Evolutionary conservation across 1,140 invertebrate species (phyloP).

Genomic region (Meteorus sp.): DNA sequence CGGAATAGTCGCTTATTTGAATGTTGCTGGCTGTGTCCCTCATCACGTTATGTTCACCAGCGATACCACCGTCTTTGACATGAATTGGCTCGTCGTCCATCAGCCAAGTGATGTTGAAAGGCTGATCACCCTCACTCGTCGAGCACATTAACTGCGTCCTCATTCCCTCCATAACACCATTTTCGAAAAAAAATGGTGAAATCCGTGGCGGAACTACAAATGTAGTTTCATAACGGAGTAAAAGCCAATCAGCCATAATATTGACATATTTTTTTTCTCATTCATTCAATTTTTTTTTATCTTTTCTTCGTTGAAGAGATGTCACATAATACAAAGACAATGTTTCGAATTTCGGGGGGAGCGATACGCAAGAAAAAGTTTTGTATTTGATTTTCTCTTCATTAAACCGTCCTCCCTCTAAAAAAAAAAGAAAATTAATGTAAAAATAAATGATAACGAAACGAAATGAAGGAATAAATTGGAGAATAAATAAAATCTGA

Average conservation of each 20-base stretch:
- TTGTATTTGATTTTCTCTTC: no score
- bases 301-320: no score
- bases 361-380: no score
- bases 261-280: no score
- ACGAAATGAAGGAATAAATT: no score
- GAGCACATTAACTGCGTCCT: conserved; percentile 68
- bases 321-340: no score
- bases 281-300: no score
- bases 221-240: conserved; percentile 35
- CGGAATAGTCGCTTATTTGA: conserved; percentile 59
- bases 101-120: conserved; percentile 65
- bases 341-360: no score
- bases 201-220: conserved; percentile 66
- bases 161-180: conserved; percentile 64
- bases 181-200: conserved; percentile 63
- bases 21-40: conserved; percentile 44
- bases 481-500: no score
- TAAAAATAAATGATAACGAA: no score
- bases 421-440: no score
- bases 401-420: no score
- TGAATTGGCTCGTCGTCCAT: conserved; percentile 59
- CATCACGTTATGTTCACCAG: conserved; percentile 29
- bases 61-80: conserved; percentile 34
- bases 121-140: conserved; percentile 65
- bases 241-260: conserved; percentile 20